Conservation (phyloP, 2,888 invertebrate genomes). For the Lysandra bellargus region DNA sequence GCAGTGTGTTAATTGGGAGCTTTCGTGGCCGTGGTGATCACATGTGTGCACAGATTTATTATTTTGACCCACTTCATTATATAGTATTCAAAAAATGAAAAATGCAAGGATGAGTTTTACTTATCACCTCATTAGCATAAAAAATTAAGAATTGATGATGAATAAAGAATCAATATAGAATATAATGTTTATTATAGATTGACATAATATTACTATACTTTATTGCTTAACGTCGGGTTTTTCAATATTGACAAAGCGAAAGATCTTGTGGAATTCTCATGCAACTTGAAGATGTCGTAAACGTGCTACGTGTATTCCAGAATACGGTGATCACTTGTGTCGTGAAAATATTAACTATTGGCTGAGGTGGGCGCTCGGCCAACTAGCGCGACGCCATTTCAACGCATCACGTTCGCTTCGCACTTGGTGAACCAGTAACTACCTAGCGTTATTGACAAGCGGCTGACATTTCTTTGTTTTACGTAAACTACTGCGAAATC, state of each 20-base stretch:
- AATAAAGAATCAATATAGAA: too few species aligned
- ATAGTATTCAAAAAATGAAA: slow-evolving; percentile 12
- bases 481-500: slow-evolving; percentile 25
- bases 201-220: too few species aligned
- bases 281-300: slow-evolving; percentile 39
- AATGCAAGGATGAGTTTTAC: not conserved
- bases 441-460: slow-evolving; percentile 44
- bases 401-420: slow-evolving; percentile 53
- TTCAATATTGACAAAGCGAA: not conserved
- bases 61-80: slow-evolving; percentile 34
- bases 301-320: slow-evolving; percentile 40
- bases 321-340: slow-evolving; percentile 45
- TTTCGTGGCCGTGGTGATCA: slow-evolving; percentile 39
- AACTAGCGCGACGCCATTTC: slow-evolving; percentile 65
- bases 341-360: slow-evolving; percentile 48
- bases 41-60: slow-evolving; percentile 37
- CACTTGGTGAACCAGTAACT: slow-evolving; percentile 44
- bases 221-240: too few species aligned
- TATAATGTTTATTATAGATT: too few species aligned
- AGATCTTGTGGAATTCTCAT: slow-evolving; percentile 25
- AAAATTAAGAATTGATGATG: too few species aligned
- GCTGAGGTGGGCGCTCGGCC: slow-evolving; percentile 65
- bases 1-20: slow-evolving; percentile 39
- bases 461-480: slow-evolving; percentile 39
- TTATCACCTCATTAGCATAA: too few species aligned